Evolutionary conservation across 2,888 invertebrate genomes (phyloP), one percentile per base, ranked within the genome.

Genomic region (Exocentrus adspersus): DNA sequence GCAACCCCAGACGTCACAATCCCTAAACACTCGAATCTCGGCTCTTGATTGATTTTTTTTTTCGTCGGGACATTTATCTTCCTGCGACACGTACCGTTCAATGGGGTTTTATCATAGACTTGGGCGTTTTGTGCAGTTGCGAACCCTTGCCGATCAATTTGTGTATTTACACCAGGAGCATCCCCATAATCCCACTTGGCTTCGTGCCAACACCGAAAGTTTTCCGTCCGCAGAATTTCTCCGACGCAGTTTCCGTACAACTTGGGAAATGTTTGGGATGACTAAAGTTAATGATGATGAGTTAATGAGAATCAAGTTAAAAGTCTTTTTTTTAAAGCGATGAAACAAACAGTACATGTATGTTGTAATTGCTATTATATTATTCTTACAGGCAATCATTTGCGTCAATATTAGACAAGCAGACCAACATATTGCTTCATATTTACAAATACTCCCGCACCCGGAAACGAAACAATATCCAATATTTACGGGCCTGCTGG

Each of bases 161-260:
- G 60, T 60, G 52, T 52, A 53, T 60, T 60, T 60, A 37, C 20
- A 43, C 50, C 41, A 28, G 30, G 5, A 37, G 17, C 41, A 51
- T 37, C 30, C 59, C 53, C 21, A 14, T 41, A 48, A 54, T 54
- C 42, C 48, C 17, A 61, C 28, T 61, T 61, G 61, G 61, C 42
- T 17, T 28, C 16, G 4, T 61, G 45, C 61, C 54, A 61, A 24
- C 30, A 7, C 20, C 57, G 19, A 20, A 28, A 46, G 46, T 32
- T 57, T 57, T 30, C 28, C 7, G 43, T n/a, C n/a, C n/a, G n/a
- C n/a, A n/a, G 17, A 54, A 51, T n/a, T 17, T 24, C 2, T 21
- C 24, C 48, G 21, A 10, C 14, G 12, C 24, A 21, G 21, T 24
- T 24, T 24, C 24, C 7, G 24, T 24, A 7, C n/a, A n/a, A n/a